These are phyloP conservation scores for Otocyon megalotis DNA, from an alignment of 2,113 vertebrate species.

Conservation along the genomic window DNA sequence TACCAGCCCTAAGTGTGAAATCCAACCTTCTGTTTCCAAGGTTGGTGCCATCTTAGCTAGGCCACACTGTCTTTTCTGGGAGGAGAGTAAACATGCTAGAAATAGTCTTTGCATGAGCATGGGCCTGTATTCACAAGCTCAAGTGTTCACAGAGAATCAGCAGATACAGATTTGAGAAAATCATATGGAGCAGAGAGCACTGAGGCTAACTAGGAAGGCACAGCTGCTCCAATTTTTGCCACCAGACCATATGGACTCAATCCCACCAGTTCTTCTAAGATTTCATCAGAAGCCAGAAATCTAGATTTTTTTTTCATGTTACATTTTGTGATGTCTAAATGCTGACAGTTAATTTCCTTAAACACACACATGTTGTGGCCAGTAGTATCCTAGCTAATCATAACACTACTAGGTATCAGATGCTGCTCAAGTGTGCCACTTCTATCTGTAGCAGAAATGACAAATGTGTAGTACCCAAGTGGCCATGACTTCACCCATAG, in stretches of 20 bases:
- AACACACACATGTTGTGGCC: neutral
- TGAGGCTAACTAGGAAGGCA: neutral
- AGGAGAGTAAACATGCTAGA: neutral
- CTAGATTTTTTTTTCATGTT: neutral
- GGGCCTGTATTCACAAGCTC: neutral
- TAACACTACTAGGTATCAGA: neutral
- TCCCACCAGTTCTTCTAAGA: neutral
- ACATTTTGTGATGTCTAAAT: neutral
- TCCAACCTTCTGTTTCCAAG: neutral
- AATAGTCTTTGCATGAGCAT: neutral
- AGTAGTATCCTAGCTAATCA: neutral
- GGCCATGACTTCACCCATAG: neutral
- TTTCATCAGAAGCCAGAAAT: neutral
- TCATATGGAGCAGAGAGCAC: neutral
- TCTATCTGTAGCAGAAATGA: neutral
- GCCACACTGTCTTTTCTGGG: too few species aligned
- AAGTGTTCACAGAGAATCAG: neutral
- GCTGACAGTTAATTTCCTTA: neutral
- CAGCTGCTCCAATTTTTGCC: neutral
- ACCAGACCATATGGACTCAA: too few species aligned
- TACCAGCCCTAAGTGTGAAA: neutral
- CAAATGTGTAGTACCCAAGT: neutral
- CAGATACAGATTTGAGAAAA: neutral
- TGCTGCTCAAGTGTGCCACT: neutral
- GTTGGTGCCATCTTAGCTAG: neutral